Percentiles rank a stretch among this genome's conserved stretches.
Conservation (phyloP, 2,888 invertebrate genomes). For the Oscheius myriophilus region DNA sequence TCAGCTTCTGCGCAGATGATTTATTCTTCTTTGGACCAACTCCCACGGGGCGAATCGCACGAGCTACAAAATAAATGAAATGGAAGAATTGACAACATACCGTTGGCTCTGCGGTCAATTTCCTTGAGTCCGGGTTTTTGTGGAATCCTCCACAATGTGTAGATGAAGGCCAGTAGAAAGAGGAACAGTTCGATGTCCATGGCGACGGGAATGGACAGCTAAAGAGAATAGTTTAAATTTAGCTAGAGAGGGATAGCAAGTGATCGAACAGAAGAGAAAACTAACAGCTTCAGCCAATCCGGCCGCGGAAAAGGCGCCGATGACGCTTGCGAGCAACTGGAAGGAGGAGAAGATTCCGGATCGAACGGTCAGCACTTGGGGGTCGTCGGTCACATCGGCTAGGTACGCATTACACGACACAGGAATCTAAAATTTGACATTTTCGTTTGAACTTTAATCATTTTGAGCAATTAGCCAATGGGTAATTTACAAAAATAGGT, state of each 20-base stretch:
- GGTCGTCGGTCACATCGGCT: conserved; percentile 55
- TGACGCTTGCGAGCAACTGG: conserved; percentile 44
- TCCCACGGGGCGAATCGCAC: conserved; percentile 23
- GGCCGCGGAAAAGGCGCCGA: conserved; percentile 53
- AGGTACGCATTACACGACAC: conserved; percentile 58
- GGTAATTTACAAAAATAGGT: background rate
- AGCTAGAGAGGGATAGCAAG: too few relatives aligned
- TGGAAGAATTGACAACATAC: background rate
- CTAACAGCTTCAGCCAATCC: conserved; percentile 18
- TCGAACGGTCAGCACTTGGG: conserved; percentile 35
- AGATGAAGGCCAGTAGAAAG: conserved; percentile 50
- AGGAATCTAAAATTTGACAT: conserved; percentile 36
- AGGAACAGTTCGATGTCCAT: conserved; percentile 53
- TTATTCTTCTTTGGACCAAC: conserved; percentile 23
- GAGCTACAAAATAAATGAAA: conserved; percentile 7
- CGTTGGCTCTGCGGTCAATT: conserved; percentile 26
- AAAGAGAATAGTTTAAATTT: conserved; percentile 3
- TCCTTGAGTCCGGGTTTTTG: conserved; percentile 37
- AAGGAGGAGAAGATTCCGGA: conserved; percentile 48
- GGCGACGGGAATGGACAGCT: conserved; percentile 42
- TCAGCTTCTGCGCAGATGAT: background rate
- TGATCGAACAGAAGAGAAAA: background rate
- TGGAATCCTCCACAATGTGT: conserved; percentile 50
- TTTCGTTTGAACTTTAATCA: background rate
- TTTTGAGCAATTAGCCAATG: background rate